Base-by-base conservation (phyloP, 2,797 vertebrate genomes). In the Cossypha polioptera region DNA sequence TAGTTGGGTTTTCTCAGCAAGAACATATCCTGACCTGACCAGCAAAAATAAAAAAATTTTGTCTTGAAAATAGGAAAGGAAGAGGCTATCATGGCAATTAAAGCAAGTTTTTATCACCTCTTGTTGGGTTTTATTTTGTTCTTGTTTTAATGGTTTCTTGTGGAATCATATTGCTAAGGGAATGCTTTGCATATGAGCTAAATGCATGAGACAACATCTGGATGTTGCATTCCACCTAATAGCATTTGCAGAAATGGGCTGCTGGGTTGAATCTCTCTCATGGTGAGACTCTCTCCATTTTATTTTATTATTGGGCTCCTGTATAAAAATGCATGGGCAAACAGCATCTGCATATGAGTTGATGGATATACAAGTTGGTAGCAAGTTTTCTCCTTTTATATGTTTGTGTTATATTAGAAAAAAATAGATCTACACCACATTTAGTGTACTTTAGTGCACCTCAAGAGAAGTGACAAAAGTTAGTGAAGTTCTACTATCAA, bases 201-300 rank as follows among this genome's bases (percentile, higher is more conserved):
- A 88, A 91, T 0, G 16, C 75, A 57, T 3, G 45, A 92, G 75
- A 68, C 43, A 73, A 88, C 62, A 86, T 93, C 83, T 96, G 85
- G 71, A 86, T 83, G 48, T 73, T 81, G 7, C 42, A 80, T 83
- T 95, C 24, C 20, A 40, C 12, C 7, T 92, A 82, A 95, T 22
- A 45, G 43, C 61, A 93, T 94, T 93, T 91, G 18, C 78, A 96
- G 93, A 89, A 91, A 67, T 6, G 28, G n/a, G 24, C 28, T 79
- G 11, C 28, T 65, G 20, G 22, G 35, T 62, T 74, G 35, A 45
- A 36, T 47, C 10, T 55, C 21, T 47, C 33, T 50, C 28, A 10
- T 7, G 5, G 51, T 8, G 14, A 77, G 26, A 77, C 26, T 26
- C 18, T 40, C 19, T 73, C 36, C 4, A 43, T 62, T 86, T 59